Percentiles rank a stretch among this genome's conserved stretches.
Evolutionary conservation across 2,797 vertebrate species (phyloP).

Genomic region (Oophaga sylvatica): DNA sequence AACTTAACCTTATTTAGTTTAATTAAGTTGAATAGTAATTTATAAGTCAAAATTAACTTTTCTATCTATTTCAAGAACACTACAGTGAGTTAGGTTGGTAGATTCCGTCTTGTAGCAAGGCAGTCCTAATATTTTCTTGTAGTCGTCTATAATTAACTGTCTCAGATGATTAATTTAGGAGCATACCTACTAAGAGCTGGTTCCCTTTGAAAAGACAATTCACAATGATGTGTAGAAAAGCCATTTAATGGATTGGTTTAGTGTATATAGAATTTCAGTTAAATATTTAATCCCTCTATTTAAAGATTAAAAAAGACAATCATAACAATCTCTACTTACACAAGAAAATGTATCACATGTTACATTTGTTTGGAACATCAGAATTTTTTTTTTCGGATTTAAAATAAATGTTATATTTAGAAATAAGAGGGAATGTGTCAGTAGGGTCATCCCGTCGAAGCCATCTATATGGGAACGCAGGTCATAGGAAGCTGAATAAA

Average conservation of each 20-base stretch:
- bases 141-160: conserved; percentile 31
- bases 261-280: neutral
- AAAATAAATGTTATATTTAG: neutral
- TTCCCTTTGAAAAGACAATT: conserved; percentile 11
- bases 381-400: neutral
- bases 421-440: too few species aligned
- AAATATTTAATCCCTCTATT: neutral
- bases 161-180: conserved; percentile 44
- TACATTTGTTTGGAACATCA: neutral
- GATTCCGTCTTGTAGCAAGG: neutral
- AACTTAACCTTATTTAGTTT: too few species aligned
- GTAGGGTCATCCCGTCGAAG: too few species aligned
- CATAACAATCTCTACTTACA: neutral
- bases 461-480: too few species aligned
- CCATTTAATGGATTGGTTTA: conserved; percentile 1
- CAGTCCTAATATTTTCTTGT: conserved; percentile 10
- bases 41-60: too few species aligned
- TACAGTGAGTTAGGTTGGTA: neutral
- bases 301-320: neutral
- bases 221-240: neutral
- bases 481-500: too few species aligned
- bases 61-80: neutral
- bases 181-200: neutral
- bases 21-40: too few species aligned
- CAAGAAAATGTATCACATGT: neutral